These are phyloP conservation scores for cat (Felis catus) DNA, from an alignment of 2,113 vertebrate genomes.

Conservation along the genomic window F.catus_Fca126_mat1.0 CM031417.1:98847501-98848000, in stretches of 20 bases:
- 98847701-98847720: neutral
- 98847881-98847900: neutral
- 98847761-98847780: neutral
- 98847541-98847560: slow-evolving; percentile 56
- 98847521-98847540: slow-evolving; percentile 40
- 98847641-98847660: neutral
- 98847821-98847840: neutral
- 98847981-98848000: neutral
- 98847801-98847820: slow-evolving; percentile 43
- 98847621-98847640: neutral
- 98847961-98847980: neutral
- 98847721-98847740: neutral
- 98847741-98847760: neutral
- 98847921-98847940: slow-evolving; percentile 47
- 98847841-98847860: neutral
- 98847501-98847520: slow-evolving; percentile 15
- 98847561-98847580: slow-evolving; percentile 44
- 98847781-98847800: neutral
- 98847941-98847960: neutral
- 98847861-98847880: too few species aligned
- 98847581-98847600: neutral
- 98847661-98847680: neutral
- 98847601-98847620: neutral
- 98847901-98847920: neutral
- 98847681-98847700: neutral